Evolutionary conservation across 2,797 vertebrate genomes (phyloP), one percentile per base, ranked within the genome.

Genomic region (Phalanger gymnotis): DNA sequence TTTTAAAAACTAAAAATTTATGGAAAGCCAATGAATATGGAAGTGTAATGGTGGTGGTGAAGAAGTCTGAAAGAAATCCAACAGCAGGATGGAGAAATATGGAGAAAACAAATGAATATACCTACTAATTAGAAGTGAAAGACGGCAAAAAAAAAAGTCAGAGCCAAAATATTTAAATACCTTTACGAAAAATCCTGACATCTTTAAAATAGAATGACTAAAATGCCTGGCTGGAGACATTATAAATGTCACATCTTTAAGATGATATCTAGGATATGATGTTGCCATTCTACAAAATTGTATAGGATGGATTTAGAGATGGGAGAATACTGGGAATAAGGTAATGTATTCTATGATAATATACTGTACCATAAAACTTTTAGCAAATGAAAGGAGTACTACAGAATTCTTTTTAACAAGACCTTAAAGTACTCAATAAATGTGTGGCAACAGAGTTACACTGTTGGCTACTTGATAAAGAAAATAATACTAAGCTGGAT

Each of bases 1-100:
- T 93, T 94, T 95, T 90, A 22, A 89, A 73, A 94, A 57, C 12
- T 40, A 54, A 94, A 89, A 93, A 53, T 92, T 94, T 96, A 94
- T 25, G 91, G 40, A 92, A 96, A 95, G 93, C 7, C 2, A 73
- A 92, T 91, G 47, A 94, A 94, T 92, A 92, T 31, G 93, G 51
- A 92, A 94, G 9, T 51, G 9, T 92, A 11, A 94, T 94, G 22
- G 27, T 92, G 53, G 14, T 93, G 90, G 53, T 93, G 28, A 87
- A 90, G 3, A 58, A 93, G 34, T 40, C 89, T 90, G 57, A 66
- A 94, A 57, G 54, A 92, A 95, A 94, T 55, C 9, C 11, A 58
- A 94, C 54, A 90, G 95, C 51, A 90, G n/a, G 51, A 19, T 91
- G 90, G 25, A 94, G 52, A 95, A 92, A 57, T n/a, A 61, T 81